Evolutionary conservation across 2,888 invertebrate species (phyloP).

Genomic region (Netelia fuscicornis): DNA sequence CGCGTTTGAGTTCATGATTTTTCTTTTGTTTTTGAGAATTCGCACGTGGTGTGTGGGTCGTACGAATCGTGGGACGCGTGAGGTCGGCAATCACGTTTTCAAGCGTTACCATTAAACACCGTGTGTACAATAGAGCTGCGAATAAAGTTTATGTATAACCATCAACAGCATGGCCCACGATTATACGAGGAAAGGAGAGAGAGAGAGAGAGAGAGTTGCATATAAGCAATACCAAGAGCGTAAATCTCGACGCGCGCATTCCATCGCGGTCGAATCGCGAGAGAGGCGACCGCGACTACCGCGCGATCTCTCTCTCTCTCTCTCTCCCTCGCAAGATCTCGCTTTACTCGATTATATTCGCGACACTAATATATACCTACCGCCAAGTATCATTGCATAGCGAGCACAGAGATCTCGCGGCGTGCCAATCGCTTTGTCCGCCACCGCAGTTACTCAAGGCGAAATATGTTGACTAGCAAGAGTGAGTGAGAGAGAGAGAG

Average conservation of each 20-base stretch:
- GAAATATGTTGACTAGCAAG: constrained; percentile 33
- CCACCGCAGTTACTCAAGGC: constrained; percentile 64
- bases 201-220: constrained; percentile 24
- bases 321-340: constrained; percentile 63
- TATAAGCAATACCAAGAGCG: constrained; percentile 25
- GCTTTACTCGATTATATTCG: constrained; percentile 67
- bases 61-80: constrained; percentile 56
- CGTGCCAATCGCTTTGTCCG: constrained; percentile 53
- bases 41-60: constrained; percentile 44
- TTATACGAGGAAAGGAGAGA: constrained; percentile 13
- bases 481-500: background rate
- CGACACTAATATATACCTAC: constrained; percentile 63
- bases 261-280: constrained; percentile 64
- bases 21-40: background rate
- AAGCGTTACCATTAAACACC: constrained; percentile 36
- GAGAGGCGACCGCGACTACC: constrained; percentile 52
- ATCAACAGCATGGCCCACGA: constrained; percentile 1
- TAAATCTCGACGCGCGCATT: constrained; percentile 63
- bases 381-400: constrained; percentile 49
- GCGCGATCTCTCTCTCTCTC: constrained; percentile 32
- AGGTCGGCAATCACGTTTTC: constrained; percentile 59
- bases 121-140: constrained; percentile 21
- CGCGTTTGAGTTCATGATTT: too few species aligned
- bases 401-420: constrained; percentile 13
- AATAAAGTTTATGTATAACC: constrained; percentile 14